A percentile compares a stretch with the other conserved stretches of the same genome.
phyloP scores from a whole-genome alignment of 2,888 invertebrate genomes.

The Ypsolopha sequella region DNA sequence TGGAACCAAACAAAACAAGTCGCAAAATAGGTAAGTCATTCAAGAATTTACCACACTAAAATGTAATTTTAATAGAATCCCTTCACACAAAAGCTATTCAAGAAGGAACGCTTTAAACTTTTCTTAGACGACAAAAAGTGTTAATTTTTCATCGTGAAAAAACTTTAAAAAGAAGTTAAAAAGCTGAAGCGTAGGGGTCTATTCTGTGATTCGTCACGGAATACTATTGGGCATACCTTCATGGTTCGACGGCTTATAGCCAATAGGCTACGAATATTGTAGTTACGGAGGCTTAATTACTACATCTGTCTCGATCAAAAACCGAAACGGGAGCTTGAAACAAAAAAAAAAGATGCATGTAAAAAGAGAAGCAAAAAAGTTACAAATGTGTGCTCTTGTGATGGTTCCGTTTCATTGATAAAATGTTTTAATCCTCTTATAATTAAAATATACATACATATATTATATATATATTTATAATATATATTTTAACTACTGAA shows the following conservation, averaged over 20 bases:
- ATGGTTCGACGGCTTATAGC: conserved; percentile 26
- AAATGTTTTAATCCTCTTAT: neutral
- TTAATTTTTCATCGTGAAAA: conserved; percentile 22
- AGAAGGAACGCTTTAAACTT: conserved; percentile 22
- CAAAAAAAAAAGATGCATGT: conserved; percentile 26
- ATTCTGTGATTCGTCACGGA: conserved; percentile 39
- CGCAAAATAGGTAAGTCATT: conserved; percentile 20
- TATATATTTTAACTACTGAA: too few relatives aligned
- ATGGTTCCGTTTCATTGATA: neutral
- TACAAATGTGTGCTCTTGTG: neutral
- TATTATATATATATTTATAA: neutral
- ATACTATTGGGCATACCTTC: conserved; percentile 31
- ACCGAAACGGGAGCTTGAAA: conserved; percentile 21
- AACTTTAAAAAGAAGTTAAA: conserved; percentile 17
- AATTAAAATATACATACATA: neutral
- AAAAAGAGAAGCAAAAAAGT: conserved; percentile 22
- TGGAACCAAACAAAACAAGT: too few relatives aligned
- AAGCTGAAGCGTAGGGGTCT: conserved; percentile 28
- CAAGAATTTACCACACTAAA: conserved; percentile 25
- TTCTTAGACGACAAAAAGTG: conserved; percentile 19
- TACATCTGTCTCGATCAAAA: conserved; percentile 28
- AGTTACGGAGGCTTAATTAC: conserved; percentile 39
- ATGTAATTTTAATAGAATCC: conserved; percentile 39
- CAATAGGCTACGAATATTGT: conserved; percentile 33
- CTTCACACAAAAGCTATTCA: conserved; percentile 41